Percentiles rank a stretch among this genome's conserved stretches.
Evolutionary conservation across 2,888 invertebrate genomes (phyloP).

Genomic region (Graphium colonna): DNA sequence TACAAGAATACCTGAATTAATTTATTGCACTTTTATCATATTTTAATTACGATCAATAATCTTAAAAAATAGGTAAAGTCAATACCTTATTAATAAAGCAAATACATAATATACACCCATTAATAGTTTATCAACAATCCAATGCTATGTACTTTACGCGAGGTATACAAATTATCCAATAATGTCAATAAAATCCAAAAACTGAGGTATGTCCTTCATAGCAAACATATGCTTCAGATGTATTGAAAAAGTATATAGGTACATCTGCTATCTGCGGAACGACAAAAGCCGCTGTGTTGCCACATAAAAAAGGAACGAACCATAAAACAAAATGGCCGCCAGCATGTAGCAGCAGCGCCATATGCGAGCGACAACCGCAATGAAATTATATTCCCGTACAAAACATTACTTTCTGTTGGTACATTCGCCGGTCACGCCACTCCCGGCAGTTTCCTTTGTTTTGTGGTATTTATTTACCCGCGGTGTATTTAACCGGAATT

Average conservation of each 20-base stretch:
- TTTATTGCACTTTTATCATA: too few relatives aligned
- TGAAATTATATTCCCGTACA: conserved; percentile 31
- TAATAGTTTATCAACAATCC: too few relatives aligned
- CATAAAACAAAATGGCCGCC: conserved; percentile 36
- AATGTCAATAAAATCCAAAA: too few relatives aligned
- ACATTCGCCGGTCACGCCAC: conserved; percentile 23
- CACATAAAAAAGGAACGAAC: conserved; percentile 26
- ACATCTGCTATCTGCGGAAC: conserved; percentile 19
- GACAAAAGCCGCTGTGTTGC: conserved; percentile 30
- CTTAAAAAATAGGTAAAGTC: too few relatives aligned
- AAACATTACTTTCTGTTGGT: conserved; percentile 22
- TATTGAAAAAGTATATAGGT: conserved; percentile 9
- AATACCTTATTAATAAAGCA: too few relatives aligned
- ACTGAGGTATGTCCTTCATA: too few relatives aligned
- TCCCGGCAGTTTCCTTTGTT: conserved; percentile 20
- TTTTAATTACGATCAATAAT: too few relatives aligned
- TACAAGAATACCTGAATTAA: too few relatives aligned
- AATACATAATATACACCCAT: too few relatives aligned
- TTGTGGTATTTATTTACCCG: conserved; percentile 21
- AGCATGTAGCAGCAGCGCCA: conserved; percentile 33
- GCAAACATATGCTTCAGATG: background rate
- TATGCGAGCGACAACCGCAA: conserved; percentile 39
- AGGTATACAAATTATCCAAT: too few relatives aligned
- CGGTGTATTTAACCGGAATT: conserved; percentile 4
- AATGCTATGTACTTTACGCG: too few relatives aligned